Percentiles rank a stretch among this genome's conserved stretches.
These are phyloP conservation scores for Neoascia interrupta DNA, from an alignment of 2,888 invertebrate genomes.

Conservation along the genomic window DNA sequence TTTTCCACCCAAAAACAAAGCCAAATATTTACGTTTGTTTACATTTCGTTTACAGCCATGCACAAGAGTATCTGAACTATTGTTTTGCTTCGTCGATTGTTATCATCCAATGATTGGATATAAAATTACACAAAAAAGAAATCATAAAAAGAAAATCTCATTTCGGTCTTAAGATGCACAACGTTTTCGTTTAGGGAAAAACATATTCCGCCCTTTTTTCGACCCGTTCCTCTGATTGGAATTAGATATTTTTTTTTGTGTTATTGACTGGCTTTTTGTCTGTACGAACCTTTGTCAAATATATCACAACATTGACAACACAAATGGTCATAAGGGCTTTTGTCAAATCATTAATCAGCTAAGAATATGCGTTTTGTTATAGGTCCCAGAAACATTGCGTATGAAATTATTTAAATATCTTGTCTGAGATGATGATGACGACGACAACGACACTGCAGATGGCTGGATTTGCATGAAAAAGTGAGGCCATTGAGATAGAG, in stretches of 20 bases:
- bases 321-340: slow-evolving; percentile 60
- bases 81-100: slow-evolving; percentile 40
- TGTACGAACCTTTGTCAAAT: slow-evolving; percentile 36
- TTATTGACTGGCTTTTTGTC: slow-evolving; percentile 8
- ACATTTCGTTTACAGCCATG: slow-evolving; percentile 14
- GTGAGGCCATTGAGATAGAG: too few species aligned
- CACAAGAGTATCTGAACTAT: slow-evolving; percentile 29
- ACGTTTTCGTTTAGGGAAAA: slow-evolving; percentile 32
- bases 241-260: slow-evolving; percentile 51
- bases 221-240: slow-evolving; percentile 29
- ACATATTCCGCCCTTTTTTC: slow-evolving; percentile 15
- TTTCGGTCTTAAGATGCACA: slow-evolving; percentile 35
- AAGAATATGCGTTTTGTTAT: slow-evolving; percentile 46
- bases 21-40: slow-evolving; percentile 46
- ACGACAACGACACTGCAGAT: too few species aligned
- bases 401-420: too few species aligned
- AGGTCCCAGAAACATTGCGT: too few species aligned
- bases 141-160: slow-evolving; percentile 3
- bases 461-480: too few species aligned
- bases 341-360: slow-evolving; percentile 66
- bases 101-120: slow-evolving; percentile 52
- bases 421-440: too few species aligned
- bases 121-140: slow-evolving; percentile 40
- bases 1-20: slow-evolving; percentile 34
- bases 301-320: slow-evolving; percentile 65